Percentiles rank a stretch among this genome's conserved stretches.
phyloP scores from a whole-genome alignment of 1,140 invertebrate genomes.

The Atta colombica region DNA sequence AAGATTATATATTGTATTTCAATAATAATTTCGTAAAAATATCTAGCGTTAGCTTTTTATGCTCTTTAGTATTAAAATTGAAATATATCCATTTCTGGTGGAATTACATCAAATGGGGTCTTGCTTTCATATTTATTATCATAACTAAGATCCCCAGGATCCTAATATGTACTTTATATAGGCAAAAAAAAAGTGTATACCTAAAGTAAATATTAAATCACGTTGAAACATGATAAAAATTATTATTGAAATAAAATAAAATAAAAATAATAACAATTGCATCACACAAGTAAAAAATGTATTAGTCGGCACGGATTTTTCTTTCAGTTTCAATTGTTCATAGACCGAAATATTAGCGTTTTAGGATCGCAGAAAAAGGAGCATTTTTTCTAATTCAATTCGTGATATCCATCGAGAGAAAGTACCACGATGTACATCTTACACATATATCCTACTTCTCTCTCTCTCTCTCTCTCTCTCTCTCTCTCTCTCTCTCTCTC shows the following conservation, averaged over 20 bases:
- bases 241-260: not conserved
- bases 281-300: not conserved
- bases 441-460: too few species aligned
- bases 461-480: not conserved
- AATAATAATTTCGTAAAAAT: too few species aligned
- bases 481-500: not conserved
- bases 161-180: too few species aligned
- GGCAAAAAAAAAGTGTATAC: too few species aligned
- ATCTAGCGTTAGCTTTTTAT: too few species aligned
- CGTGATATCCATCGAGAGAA: conserved; percentile 13
- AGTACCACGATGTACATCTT: not conserved
- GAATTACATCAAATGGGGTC: too few species aligned
- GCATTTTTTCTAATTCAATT: conserved; percentile 5
- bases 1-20: too few species aligned
- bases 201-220: not conserved
- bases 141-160: too few species aligned
- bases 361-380: not conserved
- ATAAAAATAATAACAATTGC: not conserved
- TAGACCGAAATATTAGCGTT: not conserved
- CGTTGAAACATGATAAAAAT: not conserved
- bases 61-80: too few species aligned
- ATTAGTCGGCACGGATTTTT: not conserved
- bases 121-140: too few species aligned
- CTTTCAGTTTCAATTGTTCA: not conserved
- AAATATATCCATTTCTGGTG: too few species aligned